phyloP scores from a whole-genome alignment of 2,888 invertebrate species.

The Brenthis daphne region DNA sequence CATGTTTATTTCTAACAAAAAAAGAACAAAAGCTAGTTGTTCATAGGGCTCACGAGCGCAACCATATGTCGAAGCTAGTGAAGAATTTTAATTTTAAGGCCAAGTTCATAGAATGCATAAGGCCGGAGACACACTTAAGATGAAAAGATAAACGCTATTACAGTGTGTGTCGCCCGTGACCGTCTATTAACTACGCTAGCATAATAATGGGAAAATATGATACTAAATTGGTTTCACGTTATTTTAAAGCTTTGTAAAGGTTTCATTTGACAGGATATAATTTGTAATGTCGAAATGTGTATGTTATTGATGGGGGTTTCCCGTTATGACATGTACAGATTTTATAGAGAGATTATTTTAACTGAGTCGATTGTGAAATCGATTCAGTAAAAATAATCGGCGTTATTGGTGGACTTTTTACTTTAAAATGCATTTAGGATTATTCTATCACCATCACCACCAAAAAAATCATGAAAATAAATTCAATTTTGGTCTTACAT shows the following conservation, averaged over 20 bases:
- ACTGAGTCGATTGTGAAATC: no score
- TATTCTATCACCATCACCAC: no score
- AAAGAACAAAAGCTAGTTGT: no score
- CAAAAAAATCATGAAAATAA: no score
- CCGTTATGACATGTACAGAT: neutral
- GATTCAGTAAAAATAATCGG: no score
- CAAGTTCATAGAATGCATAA: constrained; percentile 71
- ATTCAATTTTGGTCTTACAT: no score
- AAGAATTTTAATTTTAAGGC: constrained; percentile 46
- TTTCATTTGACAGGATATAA: constrained; percentile 32
- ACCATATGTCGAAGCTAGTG: neutral
- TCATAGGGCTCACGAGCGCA: neutral
- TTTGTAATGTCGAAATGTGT: constrained; percentile 5
- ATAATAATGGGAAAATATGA: constrained; percentile 73
- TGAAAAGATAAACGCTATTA: constrained; percentile 74
- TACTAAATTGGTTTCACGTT: constrained; percentile 61
- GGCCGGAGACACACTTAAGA: constrained; percentile 76
- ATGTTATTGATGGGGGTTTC: neutral
- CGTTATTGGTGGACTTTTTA: no score
- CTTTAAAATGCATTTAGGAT: no score
- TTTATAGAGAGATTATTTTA: no score
- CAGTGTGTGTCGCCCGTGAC: constrained; percentile 75
- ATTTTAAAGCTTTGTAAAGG: constrained; percentile 39
- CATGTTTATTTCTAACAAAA: no score
- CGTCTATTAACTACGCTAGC: constrained; percentile 66